phyloP scores from a whole-genome alignment of 2,888 invertebrate genomes.

The Caenorhabditis sp. region DNA sequence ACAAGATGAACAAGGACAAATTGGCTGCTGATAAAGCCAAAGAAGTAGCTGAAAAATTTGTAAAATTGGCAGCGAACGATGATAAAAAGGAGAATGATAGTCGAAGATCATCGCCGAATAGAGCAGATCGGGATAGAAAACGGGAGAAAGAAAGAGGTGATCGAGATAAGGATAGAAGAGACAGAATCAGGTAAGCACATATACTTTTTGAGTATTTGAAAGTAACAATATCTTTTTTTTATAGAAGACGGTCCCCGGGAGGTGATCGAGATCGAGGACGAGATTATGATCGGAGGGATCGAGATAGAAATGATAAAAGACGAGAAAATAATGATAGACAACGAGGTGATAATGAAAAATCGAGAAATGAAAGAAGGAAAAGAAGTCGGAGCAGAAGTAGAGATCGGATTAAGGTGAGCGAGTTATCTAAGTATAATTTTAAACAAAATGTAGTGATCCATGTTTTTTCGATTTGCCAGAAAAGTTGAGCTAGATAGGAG shows the following conservation, averaged over 20 bases:
- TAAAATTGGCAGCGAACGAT: slow-evolving; percentile 24
- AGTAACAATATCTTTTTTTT: not conserved
- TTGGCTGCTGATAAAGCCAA: slow-evolving; percentile 37
- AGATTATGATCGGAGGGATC: slow-evolving; percentile 13
- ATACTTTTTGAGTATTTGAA: not conserved
- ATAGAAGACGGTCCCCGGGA: slow-evolving; percentile 14
- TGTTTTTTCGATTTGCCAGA: too few relatives aligned
- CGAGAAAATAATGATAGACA: slow-evolving; percentile 17
- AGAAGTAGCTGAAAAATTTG: slow-evolving; percentile 36
- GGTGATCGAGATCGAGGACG: slow-evolving; percentile 24
- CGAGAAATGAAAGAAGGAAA: slow-evolving; percentile 16
- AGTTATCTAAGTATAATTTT: not conserved
- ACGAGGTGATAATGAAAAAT: slow-evolving; percentile 3
- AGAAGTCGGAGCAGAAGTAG: slow-evolving; percentile 26
- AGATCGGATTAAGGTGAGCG: slow-evolving; percentile 21
- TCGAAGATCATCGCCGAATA: slow-evolving; percentile 9
- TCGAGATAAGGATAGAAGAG: slow-evolving; percentile 22
- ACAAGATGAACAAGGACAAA: slow-evolving; percentile 36
- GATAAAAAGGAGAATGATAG: slow-evolving; percentile 22
- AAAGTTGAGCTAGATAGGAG: too few relatives aligned
- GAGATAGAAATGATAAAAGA: slow-evolving; percentile 16
- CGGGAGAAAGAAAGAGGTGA: slow-evolving; percentile 15
- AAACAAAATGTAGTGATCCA: not conserved
- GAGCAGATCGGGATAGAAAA: slow-evolving; percentile 17
- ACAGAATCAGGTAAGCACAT: slow-evolving; percentile 3